Conservation (phyloP, 2,113 vertebrate species). For the Misgurnus mizolepis region DNA sequence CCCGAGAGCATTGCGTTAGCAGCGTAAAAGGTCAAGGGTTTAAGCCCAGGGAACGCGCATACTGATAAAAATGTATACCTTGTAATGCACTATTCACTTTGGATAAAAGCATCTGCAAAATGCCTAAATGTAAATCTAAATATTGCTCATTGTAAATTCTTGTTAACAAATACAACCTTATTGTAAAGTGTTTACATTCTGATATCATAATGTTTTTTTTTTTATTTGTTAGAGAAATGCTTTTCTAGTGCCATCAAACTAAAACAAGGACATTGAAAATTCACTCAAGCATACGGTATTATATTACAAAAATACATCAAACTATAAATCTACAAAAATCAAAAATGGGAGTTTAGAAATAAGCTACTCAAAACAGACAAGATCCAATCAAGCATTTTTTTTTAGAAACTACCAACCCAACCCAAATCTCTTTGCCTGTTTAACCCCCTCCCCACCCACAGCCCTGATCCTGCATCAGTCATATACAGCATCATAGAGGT, state of each 20-base stretch:
- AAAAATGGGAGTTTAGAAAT: slow-evolving; percentile 39
- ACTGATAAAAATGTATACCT: too few species aligned
- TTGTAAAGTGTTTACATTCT: slow-evolving; percentile 61
- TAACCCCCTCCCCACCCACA: slow-evolving; percentile 30
- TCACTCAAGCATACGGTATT: slow-evolving; percentile 67
- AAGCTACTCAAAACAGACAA: slow-evolving; percentile 52
- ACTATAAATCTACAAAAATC: slow-evolving; percentile 58
- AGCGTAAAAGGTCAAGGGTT: too few species aligned
- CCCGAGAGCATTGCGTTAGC: too few species aligned
- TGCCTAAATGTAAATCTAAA: too few species aligned
- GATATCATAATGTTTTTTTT: slow-evolving; percentile 36
- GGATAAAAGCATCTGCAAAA: too few species aligned
- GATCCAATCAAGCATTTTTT: slow-evolving; percentile 22
- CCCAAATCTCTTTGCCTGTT: background rate
- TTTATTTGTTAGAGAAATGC: slow-evolving; percentile 27
- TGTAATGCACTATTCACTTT: too few species aligned
- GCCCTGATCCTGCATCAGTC: slow-evolving; percentile 12
- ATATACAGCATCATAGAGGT: slow-evolving; percentile 61
- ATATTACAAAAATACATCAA: slow-evolving; percentile 63
- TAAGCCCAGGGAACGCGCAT: too few species aligned
- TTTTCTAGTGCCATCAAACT: slow-evolving; percentile 73
- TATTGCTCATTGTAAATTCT: too few species aligned
- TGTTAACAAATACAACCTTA: too few species aligned
- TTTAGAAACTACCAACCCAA: slow-evolving; percentile 17
- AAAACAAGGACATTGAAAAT: slow-evolving; percentile 78